phyloP scores from a whole-genome alignment of 2,888 invertebrate species.

The Hydrotaea diabolus region DNA sequence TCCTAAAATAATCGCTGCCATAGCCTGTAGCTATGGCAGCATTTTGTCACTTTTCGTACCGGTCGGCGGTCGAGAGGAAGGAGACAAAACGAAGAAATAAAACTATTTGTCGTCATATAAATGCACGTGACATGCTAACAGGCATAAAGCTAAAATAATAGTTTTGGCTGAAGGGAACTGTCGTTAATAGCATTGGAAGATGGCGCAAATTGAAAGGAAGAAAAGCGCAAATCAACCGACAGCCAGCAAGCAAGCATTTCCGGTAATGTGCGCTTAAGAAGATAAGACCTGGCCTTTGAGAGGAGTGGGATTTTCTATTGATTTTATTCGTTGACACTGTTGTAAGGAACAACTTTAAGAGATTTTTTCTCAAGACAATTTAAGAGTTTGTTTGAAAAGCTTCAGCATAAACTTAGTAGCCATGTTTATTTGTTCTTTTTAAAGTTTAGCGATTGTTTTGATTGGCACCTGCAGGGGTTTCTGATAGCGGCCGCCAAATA shows the following conservation, averaged over 20 bases:
- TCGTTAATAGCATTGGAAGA: constrained; percentile 11
- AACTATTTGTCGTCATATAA: constrained; percentile 54
- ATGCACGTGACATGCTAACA: constrained; percentile 65
- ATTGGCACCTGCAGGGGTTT: too few relatives aligned
- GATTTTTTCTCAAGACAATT: too few relatives aligned
- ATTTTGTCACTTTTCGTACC: not conserved
- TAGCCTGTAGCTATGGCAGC: not conserved
- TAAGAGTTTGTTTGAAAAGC: too few relatives aligned
- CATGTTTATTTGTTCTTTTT: too few relatives aligned
- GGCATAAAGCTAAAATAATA: constrained; percentile 65
- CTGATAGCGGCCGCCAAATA: too few relatives aligned
- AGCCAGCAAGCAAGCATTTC: constrained; percentile 2
- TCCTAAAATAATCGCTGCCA: too few relatives aligned
- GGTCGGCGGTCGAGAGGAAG: not conserved
- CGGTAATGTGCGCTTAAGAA: not conserved
- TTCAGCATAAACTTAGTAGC: too few relatives aligned
- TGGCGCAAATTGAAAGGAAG: not conserved
- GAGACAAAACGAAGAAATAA: not conserved
- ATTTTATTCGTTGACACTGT: not conserved
- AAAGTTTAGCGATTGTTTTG: too few relatives aligned
- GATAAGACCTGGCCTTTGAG: not conserved
- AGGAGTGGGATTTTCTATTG: not conserved
- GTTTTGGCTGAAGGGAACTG: constrained; percentile 46
- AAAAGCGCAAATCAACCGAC: not conserved
- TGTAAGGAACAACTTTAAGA: too few relatives aligned